Evolutionary conservation across 1,140 invertebrate species (phyloP).

Genomic region (Zaprionus taronus): DNA sequence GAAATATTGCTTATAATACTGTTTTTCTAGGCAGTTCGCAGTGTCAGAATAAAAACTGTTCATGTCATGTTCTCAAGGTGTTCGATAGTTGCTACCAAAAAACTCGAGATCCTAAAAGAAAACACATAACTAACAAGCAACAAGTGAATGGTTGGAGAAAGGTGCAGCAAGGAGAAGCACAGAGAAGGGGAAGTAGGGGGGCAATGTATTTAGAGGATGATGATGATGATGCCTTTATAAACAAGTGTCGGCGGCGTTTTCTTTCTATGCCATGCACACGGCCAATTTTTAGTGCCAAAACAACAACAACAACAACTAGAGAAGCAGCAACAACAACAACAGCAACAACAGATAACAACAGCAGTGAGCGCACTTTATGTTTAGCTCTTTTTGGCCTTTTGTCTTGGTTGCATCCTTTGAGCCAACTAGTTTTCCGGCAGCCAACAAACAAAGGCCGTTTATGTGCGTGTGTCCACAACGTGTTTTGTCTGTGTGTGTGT

Average conservation of each 20-base stretch:
- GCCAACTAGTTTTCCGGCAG: slow-evolving; percentile 54
- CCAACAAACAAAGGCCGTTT: slow-evolving; percentile 41
- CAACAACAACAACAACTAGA: slow-evolving; percentile 39
- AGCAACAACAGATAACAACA: not conserved
- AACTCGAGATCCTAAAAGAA: not conserved
- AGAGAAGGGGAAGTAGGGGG: slow-evolving; percentile 24
- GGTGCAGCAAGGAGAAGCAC: not conserved
- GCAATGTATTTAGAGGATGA: slow-evolving; percentile 33
- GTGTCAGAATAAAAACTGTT: slow-evolving; percentile 38
- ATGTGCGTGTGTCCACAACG: slow-evolving; percentile 12
- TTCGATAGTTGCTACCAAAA: slow-evolving; percentile 46
- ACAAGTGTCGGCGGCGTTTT: slow-evolving; percentile 52
- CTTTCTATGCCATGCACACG: slow-evolving; percentile 58
- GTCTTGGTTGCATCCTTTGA: slow-evolving; percentile 51
- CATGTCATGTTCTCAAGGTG: slow-evolving; percentile 56
- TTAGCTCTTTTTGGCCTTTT: slow-evolving; percentile 28
- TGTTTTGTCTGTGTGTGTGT: slow-evolving; percentile 26
- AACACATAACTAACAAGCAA: not conserved
- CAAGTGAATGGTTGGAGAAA: slow-evolving; percentile 7
- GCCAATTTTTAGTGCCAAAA: slow-evolving; percentile 68
- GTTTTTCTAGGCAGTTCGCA: slow-evolving; percentile 28
- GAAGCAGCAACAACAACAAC: slow-evolving; percentile 42
- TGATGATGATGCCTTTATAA: slow-evolving; percentile 54
- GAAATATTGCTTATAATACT: not conserved
- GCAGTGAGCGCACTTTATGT: slow-evolving; percentile 4